Percentiles rank a stretch among this genome's conserved stretches.
These are phyloP conservation scores for Stegodyphus dumicola DNA, from an alignment of 1,140 invertebrate genomes.

Conservation along the genomic window DNA sequence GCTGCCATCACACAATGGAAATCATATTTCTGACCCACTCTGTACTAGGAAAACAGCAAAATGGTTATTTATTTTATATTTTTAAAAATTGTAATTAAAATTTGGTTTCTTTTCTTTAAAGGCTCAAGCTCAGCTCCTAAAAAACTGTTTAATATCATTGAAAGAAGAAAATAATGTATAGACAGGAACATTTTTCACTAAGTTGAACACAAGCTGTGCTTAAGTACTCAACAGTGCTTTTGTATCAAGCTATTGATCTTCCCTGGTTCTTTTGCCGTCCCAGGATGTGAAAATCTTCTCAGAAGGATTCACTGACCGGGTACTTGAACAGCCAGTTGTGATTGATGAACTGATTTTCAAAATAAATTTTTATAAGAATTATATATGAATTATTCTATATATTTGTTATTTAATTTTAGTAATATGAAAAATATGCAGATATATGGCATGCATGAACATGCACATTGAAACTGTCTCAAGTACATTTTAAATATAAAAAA, in stretches of 20 bases:
- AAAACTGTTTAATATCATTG: conserved; percentile 73
- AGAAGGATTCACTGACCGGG: not conserved
- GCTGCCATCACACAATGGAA: too few species aligned
- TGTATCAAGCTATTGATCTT: not conserved
- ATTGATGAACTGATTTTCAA: conserved; percentile 43
- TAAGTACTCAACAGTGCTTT: not conserved
- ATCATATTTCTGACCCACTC: too few species aligned
- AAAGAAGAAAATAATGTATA: conserved; percentile 69
- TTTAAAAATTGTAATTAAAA: too few species aligned
- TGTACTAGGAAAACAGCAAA: too few species aligned
- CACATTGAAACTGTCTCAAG: not conserved
- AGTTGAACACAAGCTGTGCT: not conserved
- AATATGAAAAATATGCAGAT: conserved; percentile 6
- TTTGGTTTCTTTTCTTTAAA: conserved; percentile 64
- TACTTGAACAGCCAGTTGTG: conserved; percentile 20
- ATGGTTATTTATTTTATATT: too few species aligned
- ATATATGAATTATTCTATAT: conserved; percentile 56
- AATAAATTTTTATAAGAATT: conserved; percentile 46
- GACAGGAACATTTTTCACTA: too few species aligned
- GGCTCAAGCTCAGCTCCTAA: conserved; percentile 75
- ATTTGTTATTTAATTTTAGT: conserved; percentile 60
- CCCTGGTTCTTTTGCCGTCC: not conserved
- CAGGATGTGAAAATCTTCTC: not conserved
- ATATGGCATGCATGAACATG: conserved; percentile 20
- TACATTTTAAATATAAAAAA: not conserved